Percentiles rank a stretch among this genome's conserved stretches.
Evolutionary conservation across 2,888 invertebrate genomes (phyloP).

Genomic region (Cenopis cana): DNA sequence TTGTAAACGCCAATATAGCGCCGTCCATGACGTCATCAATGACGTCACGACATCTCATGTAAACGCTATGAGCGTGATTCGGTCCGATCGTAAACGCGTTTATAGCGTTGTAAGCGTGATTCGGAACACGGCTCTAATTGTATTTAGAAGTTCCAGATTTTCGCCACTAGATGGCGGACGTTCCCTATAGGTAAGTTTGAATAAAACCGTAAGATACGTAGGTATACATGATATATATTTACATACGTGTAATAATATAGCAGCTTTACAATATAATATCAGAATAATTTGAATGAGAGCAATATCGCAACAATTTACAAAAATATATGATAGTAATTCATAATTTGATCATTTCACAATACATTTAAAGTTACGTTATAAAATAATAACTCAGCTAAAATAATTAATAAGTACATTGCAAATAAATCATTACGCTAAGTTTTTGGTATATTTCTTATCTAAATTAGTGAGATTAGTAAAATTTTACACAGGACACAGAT

Average conservation of each 20-base stretch:
- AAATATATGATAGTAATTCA: slow-evolving; percentile 51
- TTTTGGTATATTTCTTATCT: slow-evolving; percentile 31
- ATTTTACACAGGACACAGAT: too few species aligned
- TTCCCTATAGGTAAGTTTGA: neutral
- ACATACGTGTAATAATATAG: slow-evolving; percentile 7
- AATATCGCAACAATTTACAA: slow-evolving; percentile 62
- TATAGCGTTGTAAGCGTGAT: too few species aligned
- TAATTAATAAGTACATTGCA: slow-evolving; percentile 26
- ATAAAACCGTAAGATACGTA: neutral
- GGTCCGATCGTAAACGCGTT: too few species aligned
- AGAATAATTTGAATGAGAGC: slow-evolving; percentile 54
- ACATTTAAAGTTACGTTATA: slow-evolving; percentile 8
- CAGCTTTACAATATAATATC: slow-evolving; percentile 51
- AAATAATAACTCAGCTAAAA: neutral
- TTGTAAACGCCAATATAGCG: too few species aligned
- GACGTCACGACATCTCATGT: too few species aligned
- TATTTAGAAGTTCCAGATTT: neutral
- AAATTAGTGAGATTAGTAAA: slow-evolving; percentile 26
- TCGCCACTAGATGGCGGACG: neutral
- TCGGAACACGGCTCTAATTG: too few species aligned
- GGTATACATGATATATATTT: slow-evolving; percentile 13
- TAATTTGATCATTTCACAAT: slow-evolving; percentile 16
- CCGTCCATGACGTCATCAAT: too few species aligned
- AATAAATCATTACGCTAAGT: neutral
- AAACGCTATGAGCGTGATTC: too few species aligned